Evolutionary conservation across 2,888 invertebrate species (phyloP), one percentile per base, ranked within the genome.

Genomic region (Odontomyia ornata): DNA sequence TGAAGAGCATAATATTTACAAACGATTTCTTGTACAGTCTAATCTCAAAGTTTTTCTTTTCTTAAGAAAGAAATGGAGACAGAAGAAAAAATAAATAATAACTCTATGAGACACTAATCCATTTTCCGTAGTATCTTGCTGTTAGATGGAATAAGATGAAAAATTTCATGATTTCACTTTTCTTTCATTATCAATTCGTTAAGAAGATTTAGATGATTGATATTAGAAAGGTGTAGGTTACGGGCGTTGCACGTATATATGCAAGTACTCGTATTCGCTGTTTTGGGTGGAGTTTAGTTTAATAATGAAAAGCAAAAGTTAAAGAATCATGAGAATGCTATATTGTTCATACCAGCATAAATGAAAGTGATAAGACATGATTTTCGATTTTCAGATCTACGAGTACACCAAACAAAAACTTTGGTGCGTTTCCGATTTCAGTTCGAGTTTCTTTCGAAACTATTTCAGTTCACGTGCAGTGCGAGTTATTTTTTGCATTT

Each of bases 111-210:
- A 60, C 60, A 25, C 21, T 60, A 60, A 60, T 60, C 60, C 60
- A 60, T 25, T 60, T 60, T 60, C 60, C 15, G 13, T 18, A 60
- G 25, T 25, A 60, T 60, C 60, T 21, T 18, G 5, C 52, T 4
- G 60, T 15, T 11, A 5, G 25, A 60, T 60, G 23, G 4, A 60
- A 60, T 60, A 23, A 25, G 60, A 7, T 18, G 18, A 60, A 25
- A 60, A 60, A 23, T 60, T 60, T 25, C 60, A 25, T 64, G 64
- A 64, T 64, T 64, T 64, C 64, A 64, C 64, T 64, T 64, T 64
- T 30, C 28, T 64, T 64, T 18, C 13, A 28, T 30, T 64, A 64
- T 30, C 28, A 64, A 30, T n/a, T 64, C 28, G 30, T 64, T 64
- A 64, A 64, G 64, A 64, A 30, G 64, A 64, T 64, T 30, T 64